Conservation (phyloP, 2,888 invertebrate genomes). For the Dinocampus coccinellae region DNA sequence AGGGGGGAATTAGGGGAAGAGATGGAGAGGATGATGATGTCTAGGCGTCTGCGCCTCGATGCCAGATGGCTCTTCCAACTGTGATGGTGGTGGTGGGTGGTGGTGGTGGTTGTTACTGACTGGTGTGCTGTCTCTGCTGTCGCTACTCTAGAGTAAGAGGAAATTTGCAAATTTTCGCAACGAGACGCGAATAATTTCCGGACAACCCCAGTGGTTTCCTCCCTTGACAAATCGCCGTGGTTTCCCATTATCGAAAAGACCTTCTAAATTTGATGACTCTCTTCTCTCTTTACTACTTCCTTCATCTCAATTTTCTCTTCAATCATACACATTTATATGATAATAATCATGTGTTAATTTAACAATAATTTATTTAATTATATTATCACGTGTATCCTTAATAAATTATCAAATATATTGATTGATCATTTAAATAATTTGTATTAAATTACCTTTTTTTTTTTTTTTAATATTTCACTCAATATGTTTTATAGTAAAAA, state of each 20-base stretch:
- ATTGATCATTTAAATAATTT: background rate
- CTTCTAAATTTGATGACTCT: background rate
- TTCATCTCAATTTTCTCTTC: background rate
- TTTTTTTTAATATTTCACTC: no score
- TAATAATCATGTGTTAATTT: background rate
- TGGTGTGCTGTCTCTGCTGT: background rate
- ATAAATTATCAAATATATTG: background rate
- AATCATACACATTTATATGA: background rate
- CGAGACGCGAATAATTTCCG: conserved; percentile 66
- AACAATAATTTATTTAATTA: background rate
- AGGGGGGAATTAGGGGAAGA: conserved; percentile 4
- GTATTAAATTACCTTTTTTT: no score
- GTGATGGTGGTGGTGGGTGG: background rate
- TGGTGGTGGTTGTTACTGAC: conserved; percentile 2
- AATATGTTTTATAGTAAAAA: no score
- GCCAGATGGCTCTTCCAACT: conserved; percentile 26
- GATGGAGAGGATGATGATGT: conserved; percentile 1
- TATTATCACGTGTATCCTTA: background rate
- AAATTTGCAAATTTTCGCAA: conserved; percentile 68
- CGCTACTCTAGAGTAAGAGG: conserved; percentile 46
- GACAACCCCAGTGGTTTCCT: conserved; percentile 64
- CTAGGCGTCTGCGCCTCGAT: conserved; percentile 34
- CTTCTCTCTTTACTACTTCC: background rate
- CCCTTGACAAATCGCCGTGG: conserved; percentile 67
- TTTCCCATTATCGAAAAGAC: conserved; percentile 63